Percentiles rank a stretch among this genome's conserved stretches.
phyloP scores from a whole-genome alignment of 2,113 vertebrate genomes.

The Urocitellus parryii region DNA sequence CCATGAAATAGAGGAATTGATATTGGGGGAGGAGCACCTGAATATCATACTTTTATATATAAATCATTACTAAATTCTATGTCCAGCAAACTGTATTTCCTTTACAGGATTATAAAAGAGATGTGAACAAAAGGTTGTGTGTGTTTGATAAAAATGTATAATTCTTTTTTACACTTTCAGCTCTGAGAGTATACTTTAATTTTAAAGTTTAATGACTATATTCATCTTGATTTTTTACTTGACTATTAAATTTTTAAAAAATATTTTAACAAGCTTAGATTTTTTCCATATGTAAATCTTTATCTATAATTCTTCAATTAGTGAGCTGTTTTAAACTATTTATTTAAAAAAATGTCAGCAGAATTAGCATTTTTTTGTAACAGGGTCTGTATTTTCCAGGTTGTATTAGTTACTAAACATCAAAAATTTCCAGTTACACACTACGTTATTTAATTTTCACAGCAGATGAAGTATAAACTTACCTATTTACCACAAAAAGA shows the following conservation, averaged over 20 bases:
- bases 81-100: neutral
- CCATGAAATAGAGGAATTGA: neutral
- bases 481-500: neutral
- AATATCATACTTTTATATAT: neutral
- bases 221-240: conserved; percentile 44
- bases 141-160: neutral
- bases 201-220: neutral
- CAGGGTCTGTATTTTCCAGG: neutral
- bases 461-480: neutral
- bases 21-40: neutral
- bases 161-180: neutral
- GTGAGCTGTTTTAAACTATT: conserved; percentile 20
- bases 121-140: neutral
- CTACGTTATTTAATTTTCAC: conserved; percentile 31
- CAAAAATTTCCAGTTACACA: conserved; percentile 18
- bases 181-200: neutral
- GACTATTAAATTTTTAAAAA: neutral
- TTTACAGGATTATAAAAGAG: neutral
- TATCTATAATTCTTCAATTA: conserved; percentile 4
- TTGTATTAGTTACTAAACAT: neutral
- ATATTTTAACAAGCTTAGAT: conserved; percentile 31
- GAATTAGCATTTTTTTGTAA: conserved; percentile 49
- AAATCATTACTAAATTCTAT: neutral
- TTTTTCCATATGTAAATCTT: neutral
- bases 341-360: neutral